Conservation (phyloP, 2,888 invertebrate genomes). For the Hyposoter dolosus region DNA sequence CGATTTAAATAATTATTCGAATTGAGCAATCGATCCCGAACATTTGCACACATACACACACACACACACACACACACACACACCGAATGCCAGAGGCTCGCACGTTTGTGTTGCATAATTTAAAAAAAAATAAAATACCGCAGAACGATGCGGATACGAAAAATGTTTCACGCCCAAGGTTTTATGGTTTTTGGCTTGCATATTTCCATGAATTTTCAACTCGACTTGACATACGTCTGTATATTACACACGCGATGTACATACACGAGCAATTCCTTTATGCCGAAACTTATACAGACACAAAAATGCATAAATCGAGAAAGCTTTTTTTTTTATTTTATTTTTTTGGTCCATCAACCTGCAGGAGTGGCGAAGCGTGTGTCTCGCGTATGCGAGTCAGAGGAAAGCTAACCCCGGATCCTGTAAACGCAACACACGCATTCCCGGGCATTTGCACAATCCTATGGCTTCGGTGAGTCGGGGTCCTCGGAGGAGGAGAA, state of each 20-base stretch:
- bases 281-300: background rate
- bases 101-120: background rate
- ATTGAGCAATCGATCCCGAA: background rate
- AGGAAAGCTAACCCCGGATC: conserved; percentile 44
- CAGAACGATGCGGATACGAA: conserved; percentile 30
- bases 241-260: background rate
- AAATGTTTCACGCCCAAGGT: conserved; percentile 61
- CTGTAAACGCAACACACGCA: conserved; percentile 62
- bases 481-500: conserved; percentile 18
- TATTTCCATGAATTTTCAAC: conserved; percentile 37
- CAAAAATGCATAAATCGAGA: conserved; percentile 1
- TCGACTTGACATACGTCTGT: background rate
- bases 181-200: conserved; percentile 27
- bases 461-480: conserved; percentile 50
- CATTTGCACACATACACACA: background rate
- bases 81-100: too few species aligned
- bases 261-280: background rate
- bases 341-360: conserved; percentile 7
- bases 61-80: too few species aligned
- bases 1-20: background rate
- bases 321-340: too few species aligned
- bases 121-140: conserved; percentile 38
- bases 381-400: conserved; percentile 20
- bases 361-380: background rate
- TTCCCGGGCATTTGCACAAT: conserved; percentile 71